These are phyloP conservation scores for Morone chrysops DNA, from an alignment of 2,113 vertebrate genomes.

Conservation along the genomic window DNA sequence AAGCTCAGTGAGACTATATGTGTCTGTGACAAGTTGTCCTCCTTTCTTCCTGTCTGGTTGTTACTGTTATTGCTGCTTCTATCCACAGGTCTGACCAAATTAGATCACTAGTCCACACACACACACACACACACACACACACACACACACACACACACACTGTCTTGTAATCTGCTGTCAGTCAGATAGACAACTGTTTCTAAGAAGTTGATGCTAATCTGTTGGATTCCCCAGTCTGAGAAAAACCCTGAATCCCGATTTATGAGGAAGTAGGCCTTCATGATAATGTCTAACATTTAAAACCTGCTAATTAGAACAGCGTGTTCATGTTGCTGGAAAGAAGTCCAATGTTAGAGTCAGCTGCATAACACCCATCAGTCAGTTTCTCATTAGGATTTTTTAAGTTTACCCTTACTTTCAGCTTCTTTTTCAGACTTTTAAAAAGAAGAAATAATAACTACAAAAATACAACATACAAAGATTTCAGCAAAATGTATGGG, in stretches of 20 bases:
- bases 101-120: slow-evolving; percentile 59
- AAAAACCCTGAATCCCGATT: slow-evolving; percentile 13
- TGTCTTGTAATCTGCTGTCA: slow-evolving; percentile 24
- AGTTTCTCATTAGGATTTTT: background rate
- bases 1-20: slow-evolving; percentile 25
- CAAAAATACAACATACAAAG: background rate
- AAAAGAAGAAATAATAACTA: background rate
- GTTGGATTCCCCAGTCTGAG: slow-evolving; percentile 8
- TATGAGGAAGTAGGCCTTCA: slow-evolving; percentile 17
- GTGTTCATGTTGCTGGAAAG: slow-evolving; percentile 6
- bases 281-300: slow-evolving; percentile 9
- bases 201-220: slow-evolving; percentile 64
- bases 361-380: slow-evolving; percentile 5
- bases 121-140: slow-evolving; percentile 21
- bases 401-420: background rate
- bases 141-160: slow-evolving; percentile 20
- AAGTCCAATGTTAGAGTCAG: slow-evolving; percentile 1
- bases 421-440: background rate
- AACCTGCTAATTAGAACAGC: slow-evolving; percentile 7
- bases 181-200: slow-evolving; percentile 38
- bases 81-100: slow-evolving; percentile 47
- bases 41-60: slow-evolving; percentile 11
- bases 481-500: no score
- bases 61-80: slow-evolving; percentile 39
- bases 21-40: slow-evolving; percentile 12